phyloP scores from a whole-genome alignment of 2,888 invertebrate species.

The Melikaiella ostensackeni region DNA sequence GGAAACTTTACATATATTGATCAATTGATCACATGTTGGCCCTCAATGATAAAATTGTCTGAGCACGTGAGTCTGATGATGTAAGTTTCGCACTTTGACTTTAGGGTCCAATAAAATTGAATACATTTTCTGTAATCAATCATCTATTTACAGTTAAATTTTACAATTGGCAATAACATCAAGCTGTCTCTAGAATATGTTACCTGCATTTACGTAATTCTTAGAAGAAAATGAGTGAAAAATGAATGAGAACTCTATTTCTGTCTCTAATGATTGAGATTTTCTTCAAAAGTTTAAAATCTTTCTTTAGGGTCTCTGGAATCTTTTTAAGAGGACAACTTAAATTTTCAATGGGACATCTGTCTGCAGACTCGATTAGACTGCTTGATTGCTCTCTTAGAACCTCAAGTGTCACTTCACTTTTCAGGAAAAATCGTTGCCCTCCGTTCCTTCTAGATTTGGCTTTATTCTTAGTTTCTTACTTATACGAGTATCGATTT shows the following conservation, averaged over 20 bases:
- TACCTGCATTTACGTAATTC: no score
- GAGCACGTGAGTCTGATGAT: no score
- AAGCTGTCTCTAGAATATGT: no score
- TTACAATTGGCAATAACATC: no score
- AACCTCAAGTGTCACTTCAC: conserved; percentile 34
- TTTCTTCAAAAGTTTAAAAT: background rate
- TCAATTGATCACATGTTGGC: no score
- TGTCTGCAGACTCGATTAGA: conserved; percentile 32
- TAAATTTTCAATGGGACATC: conserved; percentile 31
- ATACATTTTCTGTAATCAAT: no score
- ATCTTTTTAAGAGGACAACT: conserved; percentile 8
- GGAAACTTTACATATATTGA: no score
- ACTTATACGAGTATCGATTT: background rate
- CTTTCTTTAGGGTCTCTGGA: background rate
- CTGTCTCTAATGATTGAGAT: background rate
- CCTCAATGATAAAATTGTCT: no score
- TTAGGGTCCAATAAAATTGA: no score
- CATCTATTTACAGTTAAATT: no score
- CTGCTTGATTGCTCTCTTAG: conserved; percentile 37
- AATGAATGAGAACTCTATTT: conserved; percentile 29
- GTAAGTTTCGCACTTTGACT: no score
- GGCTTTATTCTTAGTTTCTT: background rate
- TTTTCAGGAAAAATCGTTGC: conserved; percentile 21
- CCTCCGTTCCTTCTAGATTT: conserved; percentile 18
- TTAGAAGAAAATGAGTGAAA: conserved; percentile 4